These are phyloP conservation scores for Mormyrops attenuatus DNA, from an alignment of 2,797 vertebrate genomes.

Conservation along the genomic window DNA sequence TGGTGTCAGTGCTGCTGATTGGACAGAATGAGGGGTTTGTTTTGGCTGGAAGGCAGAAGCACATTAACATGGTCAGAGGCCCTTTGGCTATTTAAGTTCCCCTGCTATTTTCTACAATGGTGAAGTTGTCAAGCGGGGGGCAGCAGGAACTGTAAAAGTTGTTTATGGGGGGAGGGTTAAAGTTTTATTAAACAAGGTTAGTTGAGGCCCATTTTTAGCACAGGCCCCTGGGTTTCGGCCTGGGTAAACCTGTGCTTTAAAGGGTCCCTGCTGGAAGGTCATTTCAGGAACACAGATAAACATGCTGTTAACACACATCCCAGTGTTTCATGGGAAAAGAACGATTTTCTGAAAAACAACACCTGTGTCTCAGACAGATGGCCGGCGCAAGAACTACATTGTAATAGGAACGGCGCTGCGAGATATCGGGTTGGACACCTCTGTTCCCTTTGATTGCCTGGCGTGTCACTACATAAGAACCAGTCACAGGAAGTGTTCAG, in stretches of 20 bases:
- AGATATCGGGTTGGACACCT: neutral
- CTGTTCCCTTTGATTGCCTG: neutral
- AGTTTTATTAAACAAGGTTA: neutral
- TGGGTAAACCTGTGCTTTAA: neutral
- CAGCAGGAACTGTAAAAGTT: neutral
- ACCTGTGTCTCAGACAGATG: neutral
- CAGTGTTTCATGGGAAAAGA: neutral
- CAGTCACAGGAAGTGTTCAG: neutral
- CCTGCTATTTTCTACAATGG: neutral
- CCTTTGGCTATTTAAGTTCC: neutral
- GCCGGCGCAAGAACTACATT: neutral
- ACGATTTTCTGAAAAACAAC: neutral
- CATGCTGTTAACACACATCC: neutral
- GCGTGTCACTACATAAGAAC: neutral
- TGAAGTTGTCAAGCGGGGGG: neutral
- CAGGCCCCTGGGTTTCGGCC: neutral
- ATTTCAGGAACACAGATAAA: neutral
- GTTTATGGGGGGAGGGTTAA: neutral
- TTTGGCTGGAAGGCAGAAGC: neutral
- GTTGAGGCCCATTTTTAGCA: neutral
- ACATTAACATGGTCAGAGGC: neutral
- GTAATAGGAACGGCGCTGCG: neutral
- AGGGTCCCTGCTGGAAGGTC: neutral
- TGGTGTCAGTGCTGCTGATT: neutral
- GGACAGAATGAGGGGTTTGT: neutral